These are phyloP conservation scores for Presbytis comata DNA, from an alignment of 2,797 vertebrate species.

Conservation along the genomic window DNA sequence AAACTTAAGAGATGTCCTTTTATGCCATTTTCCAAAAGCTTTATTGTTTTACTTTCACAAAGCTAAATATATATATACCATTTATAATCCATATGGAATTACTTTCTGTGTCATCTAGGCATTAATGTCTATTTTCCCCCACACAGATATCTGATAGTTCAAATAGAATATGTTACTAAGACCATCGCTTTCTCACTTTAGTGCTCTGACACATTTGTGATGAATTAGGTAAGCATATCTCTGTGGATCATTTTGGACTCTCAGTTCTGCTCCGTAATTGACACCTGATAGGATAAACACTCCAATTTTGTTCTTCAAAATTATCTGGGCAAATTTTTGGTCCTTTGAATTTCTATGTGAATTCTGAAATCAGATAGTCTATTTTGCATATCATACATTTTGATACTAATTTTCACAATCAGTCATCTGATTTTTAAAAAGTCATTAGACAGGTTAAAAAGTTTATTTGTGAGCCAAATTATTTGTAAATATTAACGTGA, in stretches of 20 bases:
- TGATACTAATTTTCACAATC: conserved; percentile 8
- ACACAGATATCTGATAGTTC: neutral
- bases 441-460: neutral
- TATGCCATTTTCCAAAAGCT: neutral
- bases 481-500: neutral
- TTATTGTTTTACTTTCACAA: conserved; percentile 4
- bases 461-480: neutral
- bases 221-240: neutral
- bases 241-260: neutral
- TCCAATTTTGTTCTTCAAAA: neutral
- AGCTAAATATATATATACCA: neutral
- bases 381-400: neutral
- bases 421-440: neutral
- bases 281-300: neutral
- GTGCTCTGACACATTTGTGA: neutral
- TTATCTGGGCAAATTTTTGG: neutral
- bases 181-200: neutral
- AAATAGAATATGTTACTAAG: neutral
- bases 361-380: neutral
- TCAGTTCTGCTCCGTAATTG: neutral
- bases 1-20: neutral
- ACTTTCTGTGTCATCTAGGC: neutral
- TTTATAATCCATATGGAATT: neutral
- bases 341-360: neutral
- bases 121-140: neutral